Base-by-base conservation (phyloP, 35 echinoderm and acorn worm genomes). In the Lytechinus pictus region DNA sequence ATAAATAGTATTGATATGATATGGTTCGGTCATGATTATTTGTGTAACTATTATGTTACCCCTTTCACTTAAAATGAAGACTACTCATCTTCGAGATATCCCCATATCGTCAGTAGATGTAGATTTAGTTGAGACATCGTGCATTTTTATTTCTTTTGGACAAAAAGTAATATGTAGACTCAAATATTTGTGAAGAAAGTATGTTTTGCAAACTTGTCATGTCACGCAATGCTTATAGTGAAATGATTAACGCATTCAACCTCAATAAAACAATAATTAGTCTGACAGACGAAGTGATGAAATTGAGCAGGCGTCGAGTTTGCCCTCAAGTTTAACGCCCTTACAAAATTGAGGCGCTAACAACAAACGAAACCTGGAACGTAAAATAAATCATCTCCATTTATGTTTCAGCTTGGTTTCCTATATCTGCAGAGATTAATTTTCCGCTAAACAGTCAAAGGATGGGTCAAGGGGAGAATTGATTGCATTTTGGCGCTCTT, bases 391-490 rank as follows among this genome's bases (percentile, higher is more conserved):
- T 79, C 66, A 79, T 79, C 66, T 90, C 52, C 88, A 33, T 90
- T 90, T 90, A 90, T 90, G 14, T 90, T 90, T 90, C 88, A 33
- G 88, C 28, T 90, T 90, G 52, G 88, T 90, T 54, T 79, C 29
- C 29, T 90, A n/a, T 52, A 90, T 90, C 52, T 90, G 52, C 29
- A 54, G 88, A 90, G 88, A 90, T 90, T 90, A 90, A 90, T 90
- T 54, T 90, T 90, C 52, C 88, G 88, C 88, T 90, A 90, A 90
- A 90, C 88, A 54, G 28, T 9, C 88, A 54, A 90, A 8, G 88
- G 52, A 90, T 52, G 88, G 88, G 88, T 90, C 88, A 90, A 90
- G 88, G 88, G 88, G 88, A 90, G 88, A 90, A 90, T 90, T 52
- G 88, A 90, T 90, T 90, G 88, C 88, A 90, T 90, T 90, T 54